Evolutionary conservation across 2,888 invertebrate genomes (phyloP).

Genomic region (Beris chalybata): DNA sequence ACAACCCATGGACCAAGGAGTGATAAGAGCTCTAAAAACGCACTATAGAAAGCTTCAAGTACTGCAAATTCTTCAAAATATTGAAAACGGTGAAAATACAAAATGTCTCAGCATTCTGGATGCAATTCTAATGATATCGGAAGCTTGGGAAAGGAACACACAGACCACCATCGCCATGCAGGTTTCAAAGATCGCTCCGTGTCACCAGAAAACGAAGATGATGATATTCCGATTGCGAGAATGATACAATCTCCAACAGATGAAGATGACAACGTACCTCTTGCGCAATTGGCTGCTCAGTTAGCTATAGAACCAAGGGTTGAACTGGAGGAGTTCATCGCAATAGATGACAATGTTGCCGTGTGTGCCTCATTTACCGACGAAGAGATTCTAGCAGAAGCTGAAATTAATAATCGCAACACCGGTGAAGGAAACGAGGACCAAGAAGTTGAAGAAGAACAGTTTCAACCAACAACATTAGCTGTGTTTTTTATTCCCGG

Average conservation of each 20-base stretch:
- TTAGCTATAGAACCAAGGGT: conserved; percentile 1
- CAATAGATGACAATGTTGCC: conserved; percentile 22
- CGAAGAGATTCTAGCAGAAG: conserved; percentile 11
- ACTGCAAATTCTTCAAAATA: conserved; percentile 4
- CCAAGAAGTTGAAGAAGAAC: not conserved
- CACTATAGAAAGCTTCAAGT: conserved; percentile 17
- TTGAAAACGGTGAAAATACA: conserved; percentile 13
- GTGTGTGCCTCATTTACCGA: conserved; percentile 5
- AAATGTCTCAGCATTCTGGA: conserved; percentile 11
- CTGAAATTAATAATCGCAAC: conserved; percentile 17
- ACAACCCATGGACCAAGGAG: conserved; percentile 21
- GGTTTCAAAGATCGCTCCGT: conserved; percentile 11
- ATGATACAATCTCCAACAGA: conserved; percentile 12
- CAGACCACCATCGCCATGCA: not conserved
- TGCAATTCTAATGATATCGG: not conserved
- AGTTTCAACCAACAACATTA: conserved; percentile 17
- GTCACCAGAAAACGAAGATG: not conserved
- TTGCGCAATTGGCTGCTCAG: conserved; percentile 16
- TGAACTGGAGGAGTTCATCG: conserved; percentile 18
- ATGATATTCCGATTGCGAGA: conserved; percentile 13
- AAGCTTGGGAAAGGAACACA: not conserved
- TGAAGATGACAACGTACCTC: conserved; percentile 13
- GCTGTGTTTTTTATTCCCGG: too few species aligned
- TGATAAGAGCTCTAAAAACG: conserved; percentile 11
- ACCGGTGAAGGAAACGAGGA: conserved; percentile 11